Percentiles rank a stretch among this genome's conserved stretches.
phyloP scores from a whole-genome alignment of 2,888 invertebrate genomes.

The Ophion obscuratus region DNA sequence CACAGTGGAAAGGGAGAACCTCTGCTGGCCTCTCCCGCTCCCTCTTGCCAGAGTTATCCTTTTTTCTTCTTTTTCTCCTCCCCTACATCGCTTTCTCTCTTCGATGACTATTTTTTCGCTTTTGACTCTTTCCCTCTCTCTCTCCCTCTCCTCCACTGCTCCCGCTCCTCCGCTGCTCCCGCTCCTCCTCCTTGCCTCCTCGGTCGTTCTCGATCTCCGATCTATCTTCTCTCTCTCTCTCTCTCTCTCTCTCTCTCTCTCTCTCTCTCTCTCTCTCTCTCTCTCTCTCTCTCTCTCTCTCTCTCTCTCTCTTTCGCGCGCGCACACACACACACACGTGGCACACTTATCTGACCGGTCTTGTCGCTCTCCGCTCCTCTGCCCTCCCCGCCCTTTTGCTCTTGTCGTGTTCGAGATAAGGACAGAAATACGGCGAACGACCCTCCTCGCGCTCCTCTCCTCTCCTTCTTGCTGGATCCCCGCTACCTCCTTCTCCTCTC shows the following conservation, averaged over 20 bases:
- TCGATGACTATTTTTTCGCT: slow-evolving; percentile 30
- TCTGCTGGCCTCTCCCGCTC: slow-evolving; percentile 61
- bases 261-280: slow-evolving; percentile 26
- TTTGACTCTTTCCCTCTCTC: slow-evolving; percentile 10
- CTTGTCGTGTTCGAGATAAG: slow-evolving; percentile 60
- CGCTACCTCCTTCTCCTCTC: slow-evolving; percentile 17
- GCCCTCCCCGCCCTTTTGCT: slow-evolving; percentile 32
- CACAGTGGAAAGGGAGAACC: slow-evolving; percentile 64
- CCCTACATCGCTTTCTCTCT: slow-evolving; percentile 41
- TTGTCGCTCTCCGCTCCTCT: slow-evolving; percentile 22
- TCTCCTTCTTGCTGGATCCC: neutral
- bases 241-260: slow-evolving; percentile 32
- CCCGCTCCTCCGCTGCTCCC: neutral
- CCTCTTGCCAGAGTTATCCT: slow-evolving; percentile 10
- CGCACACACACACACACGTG: slow-evolving; percentile 11
- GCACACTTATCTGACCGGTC: slow-evolving; percentile 40
- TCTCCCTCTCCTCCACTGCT: slow-evolving; percentile 8
- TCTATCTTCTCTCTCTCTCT: slow-evolving; percentile 22
- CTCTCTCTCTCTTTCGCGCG: neutral
- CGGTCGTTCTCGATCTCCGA: slow-evolving; percentile 10
- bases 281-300: neutral
- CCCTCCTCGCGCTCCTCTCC: slow-evolving; percentile 43
- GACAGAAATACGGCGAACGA: slow-evolving; percentile 68
- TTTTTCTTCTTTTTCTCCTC: slow-evolving; percentile 28
- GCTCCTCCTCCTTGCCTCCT: slow-evolving; percentile 5